These are phyloP conservation scores for Hirtodrosophila histrioides DNA, from an alignment of 2,888 invertebrate species.

Conservation along the genomic window DNA sequence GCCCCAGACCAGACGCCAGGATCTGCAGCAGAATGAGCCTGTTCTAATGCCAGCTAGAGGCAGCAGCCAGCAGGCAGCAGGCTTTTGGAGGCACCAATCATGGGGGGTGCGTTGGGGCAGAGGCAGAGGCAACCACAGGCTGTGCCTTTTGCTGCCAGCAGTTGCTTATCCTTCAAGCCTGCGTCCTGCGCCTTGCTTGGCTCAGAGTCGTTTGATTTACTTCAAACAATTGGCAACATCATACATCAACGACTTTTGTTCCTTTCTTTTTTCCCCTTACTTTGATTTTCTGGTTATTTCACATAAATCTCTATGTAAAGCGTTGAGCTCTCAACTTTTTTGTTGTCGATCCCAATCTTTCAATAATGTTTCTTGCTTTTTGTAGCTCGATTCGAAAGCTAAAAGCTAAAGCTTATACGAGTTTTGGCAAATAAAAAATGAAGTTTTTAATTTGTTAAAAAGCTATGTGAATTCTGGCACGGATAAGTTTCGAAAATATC, in stretches of 20 bases:
- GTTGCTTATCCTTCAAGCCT: constrained; percentile 49
- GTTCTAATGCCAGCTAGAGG: constrained; percentile 30
- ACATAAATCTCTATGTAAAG: constrained; percentile 67
- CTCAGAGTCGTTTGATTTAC: constrained; percentile 69
- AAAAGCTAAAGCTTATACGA: constrained; percentile 25
- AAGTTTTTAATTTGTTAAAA: no score
- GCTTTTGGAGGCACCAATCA: constrained; percentile 42
- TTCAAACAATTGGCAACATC: constrained; percentile 80
- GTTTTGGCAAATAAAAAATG: constrained; percentile 1
- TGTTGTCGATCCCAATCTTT: constrained; percentile 30
- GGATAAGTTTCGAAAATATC: no score
- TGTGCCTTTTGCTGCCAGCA: constrained; percentile 58
- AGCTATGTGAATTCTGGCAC: no score
- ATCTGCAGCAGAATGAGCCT: constrained; percentile 18
- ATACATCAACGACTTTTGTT: constrained; percentile 74
- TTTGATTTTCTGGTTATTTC: constrained; percentile 32
- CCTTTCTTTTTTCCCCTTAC: constrained; percentile 17
- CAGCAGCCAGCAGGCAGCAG: constrained; percentile 4
- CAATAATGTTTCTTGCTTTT: constrained; percentile 33
- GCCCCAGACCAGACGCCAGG: constrained; percentile 16
- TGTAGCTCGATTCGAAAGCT: constrained; percentile 19
- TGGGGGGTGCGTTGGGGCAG: constrained; percentile 22
- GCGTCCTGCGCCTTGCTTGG: constrained; percentile 16
- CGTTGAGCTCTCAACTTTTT: constrained; percentile 28
- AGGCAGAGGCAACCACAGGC: constrained; percentile 38